Percentiles rank a stretch among this genome's conserved stretches.
Evolutionary conservation across 2,797 vertebrate species (phyloP).

Genomic region (Manis pentadactyla): DNA sequence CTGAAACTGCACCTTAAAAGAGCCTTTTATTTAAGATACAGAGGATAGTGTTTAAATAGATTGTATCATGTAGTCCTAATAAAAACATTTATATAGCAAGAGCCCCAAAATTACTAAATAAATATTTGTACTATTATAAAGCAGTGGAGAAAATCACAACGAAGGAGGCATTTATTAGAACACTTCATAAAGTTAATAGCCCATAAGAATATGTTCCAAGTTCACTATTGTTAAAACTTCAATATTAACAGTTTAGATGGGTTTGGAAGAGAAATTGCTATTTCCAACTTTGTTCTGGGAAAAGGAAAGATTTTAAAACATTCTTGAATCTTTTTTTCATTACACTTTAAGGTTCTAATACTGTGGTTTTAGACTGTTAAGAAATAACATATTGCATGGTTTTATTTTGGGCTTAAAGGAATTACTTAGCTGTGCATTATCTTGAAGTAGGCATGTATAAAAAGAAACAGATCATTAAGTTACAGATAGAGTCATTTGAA

Average conservation of each 20-base stretch:
- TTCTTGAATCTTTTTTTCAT: constrained; percentile 42
- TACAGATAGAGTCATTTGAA: constrained; percentile 46
- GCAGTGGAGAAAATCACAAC: constrained; percentile 37
- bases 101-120: constrained; percentile 31
- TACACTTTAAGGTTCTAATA: constrained; percentile 41
- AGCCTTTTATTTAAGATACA: constrained; percentile 78
- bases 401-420: constrained; percentile 58
- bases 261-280: constrained; percentile 30
- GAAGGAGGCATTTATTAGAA: constrained; percentile 76
- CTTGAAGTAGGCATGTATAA: not conserved
- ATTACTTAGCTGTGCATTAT: constrained; percentile 56
- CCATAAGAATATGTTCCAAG: constrained; percentile 73
- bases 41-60: constrained; percentile 79
- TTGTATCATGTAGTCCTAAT: constrained; percentile 62
- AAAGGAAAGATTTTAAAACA: constrained; percentile 59
- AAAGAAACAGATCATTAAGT: constrained; percentile 41
- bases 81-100: constrained; percentile 66
- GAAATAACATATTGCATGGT: constrained; percentile 35
- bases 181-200: constrained; percentile 65
- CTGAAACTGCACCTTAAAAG: constrained; percentile 80
- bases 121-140: constrained; percentile 54
- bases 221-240: constrained; percentile 76
- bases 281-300: constrained; percentile 48
- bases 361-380: constrained; percentile 18
- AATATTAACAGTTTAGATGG: constrained; percentile 71